Evolutionary conservation across 2,797 vertebrate species (phyloP), one percentile per base, ranked within the genome.

Genomic region (Acrossocheilus wenchowensis): DNA sequence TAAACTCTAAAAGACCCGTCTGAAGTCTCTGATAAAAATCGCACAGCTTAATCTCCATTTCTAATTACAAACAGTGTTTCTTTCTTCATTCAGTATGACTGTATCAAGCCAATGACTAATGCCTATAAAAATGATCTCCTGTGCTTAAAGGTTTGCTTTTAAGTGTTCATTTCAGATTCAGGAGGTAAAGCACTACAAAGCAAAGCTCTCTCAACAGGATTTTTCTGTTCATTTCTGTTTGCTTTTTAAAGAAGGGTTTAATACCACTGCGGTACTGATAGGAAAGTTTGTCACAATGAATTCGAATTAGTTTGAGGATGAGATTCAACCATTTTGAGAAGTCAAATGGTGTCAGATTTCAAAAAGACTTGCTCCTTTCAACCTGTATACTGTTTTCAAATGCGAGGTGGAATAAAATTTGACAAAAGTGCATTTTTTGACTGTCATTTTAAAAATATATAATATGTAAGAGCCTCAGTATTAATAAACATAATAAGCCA

Each of bases 101-200:
- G 6, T n/a, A 73, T 73, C 6, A 36, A 26, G n/a, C 26, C 71
- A 54, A 11, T 23, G 71, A 74, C 4, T 30, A 52, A 84, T 72
- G 19, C 21, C 9, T 12, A 36, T 50, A 2, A 39, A 64, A 77
- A 36, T 4, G 5, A 39, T 66, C 60, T 83, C 57, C 26, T 15
- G 43, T 17, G 30, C 82, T 75, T 21, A 75, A 62, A 82, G 15
- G 26, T 48, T 74, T 50, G 54, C 82, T 77, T 84, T 75, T 36
- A 84, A 50, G 80, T 26, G 43, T 75, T 84, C 57, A 52, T 84
- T 77, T 69, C 43, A 77, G 41, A 83, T 62, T 62, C 57, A 62
- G 82, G 41, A 50, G 41, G 30, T n/a, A 68, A 64, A 77, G 12
- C 11, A n/a, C 60, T 77, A n/a, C 60, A 84, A 50, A 50, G 73